Evolutionary conservation across 2,888 invertebrate genomes (phyloP).

Genomic region (Lasioglossum villosulum): DNA sequence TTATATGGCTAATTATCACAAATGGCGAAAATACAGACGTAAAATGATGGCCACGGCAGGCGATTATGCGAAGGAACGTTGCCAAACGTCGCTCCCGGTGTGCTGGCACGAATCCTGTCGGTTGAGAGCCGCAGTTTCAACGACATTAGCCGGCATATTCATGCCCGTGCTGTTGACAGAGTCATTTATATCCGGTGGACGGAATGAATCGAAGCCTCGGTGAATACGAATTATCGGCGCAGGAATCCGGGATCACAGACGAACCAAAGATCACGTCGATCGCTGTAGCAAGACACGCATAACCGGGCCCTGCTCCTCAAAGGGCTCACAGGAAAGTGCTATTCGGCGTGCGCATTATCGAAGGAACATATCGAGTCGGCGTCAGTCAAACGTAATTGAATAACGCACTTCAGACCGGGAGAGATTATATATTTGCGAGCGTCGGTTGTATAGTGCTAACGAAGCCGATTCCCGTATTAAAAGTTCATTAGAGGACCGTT

Average conservation of each 20-base stretch:
- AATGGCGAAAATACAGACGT: neutral
- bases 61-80: neutral
- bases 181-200: constrained; percentile 13
- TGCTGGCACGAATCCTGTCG: constrained; percentile 17
- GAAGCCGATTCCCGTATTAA: neutral
- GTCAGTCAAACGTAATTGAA: constrained; percentile 29
- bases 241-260: constrained; percentile 10
- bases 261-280: constrained; percentile 23
- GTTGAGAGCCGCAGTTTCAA: neutral
- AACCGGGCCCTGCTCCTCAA: neutral
- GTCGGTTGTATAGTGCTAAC: neutral
- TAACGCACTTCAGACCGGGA: neutral
- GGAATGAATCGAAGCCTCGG: constrained; percentile 21
- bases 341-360: neutral
- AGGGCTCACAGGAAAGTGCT: neutral
- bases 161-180: constrained; percentile 21
- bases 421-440: neutral
- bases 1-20: neutral
- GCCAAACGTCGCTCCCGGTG: neutral
- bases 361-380: neutral
- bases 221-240: constrained; percentile 33
- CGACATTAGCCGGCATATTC: constrained; percentile 25
- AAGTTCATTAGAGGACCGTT: constrained; percentile 3
- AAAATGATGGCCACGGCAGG: neutral
- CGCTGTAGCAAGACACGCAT: constrained; percentile 2